These are phyloP conservation scores for Polietes domitor DNA, from an alignment of 2,888 invertebrate species.

Conservation along the genomic window DNA sequence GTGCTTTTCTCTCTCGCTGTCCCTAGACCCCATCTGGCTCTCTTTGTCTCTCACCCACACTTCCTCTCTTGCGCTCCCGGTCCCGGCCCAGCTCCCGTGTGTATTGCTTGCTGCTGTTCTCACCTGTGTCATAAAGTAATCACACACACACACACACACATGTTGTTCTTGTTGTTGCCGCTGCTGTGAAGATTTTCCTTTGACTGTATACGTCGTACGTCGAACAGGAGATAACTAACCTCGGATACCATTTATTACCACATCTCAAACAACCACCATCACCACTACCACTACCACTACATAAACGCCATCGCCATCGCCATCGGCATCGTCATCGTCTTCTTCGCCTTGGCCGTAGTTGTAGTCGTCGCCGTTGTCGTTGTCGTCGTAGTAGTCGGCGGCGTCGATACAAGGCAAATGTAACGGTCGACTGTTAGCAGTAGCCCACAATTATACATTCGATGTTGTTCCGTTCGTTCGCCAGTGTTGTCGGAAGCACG, in stretches of 20 bases:
- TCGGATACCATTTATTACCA: slow-evolving; percentile 66
- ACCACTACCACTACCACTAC: not conserved
- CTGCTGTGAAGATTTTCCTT: not conserved
- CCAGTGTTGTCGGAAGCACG: slow-evolving; percentile 64
- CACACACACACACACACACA: slow-evolving; percentile 29
- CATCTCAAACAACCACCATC: slow-evolving; percentile 25
- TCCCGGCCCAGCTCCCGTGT: slow-evolving; percentile 30
- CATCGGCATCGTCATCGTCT: not conserved
- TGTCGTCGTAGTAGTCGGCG: not conserved
- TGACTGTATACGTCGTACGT: not conserved
- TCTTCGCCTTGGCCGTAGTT: not conserved
- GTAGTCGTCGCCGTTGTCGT: not conserved
- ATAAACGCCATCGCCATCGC: not conserved
- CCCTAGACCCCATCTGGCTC: not conserved
- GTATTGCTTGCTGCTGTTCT: slow-evolving; percentile 1
- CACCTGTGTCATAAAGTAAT: slow-evolving; percentile 27
- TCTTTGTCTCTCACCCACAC: not conserved
- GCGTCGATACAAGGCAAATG: not conserved
- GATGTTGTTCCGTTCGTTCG: slow-evolving; percentile 47
- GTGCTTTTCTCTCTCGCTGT: not conserved
- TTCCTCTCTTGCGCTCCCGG: not conserved
- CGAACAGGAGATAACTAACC: slow-evolving; percentile 56
- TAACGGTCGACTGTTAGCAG: not conserved
- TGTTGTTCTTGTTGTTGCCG: slow-evolving; percentile 33
- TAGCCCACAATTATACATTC: slow-evolving; percentile 11